Conservation (phyloP, 1,140 invertebrate genomes). For the Hormaphis cornu region DNA sequence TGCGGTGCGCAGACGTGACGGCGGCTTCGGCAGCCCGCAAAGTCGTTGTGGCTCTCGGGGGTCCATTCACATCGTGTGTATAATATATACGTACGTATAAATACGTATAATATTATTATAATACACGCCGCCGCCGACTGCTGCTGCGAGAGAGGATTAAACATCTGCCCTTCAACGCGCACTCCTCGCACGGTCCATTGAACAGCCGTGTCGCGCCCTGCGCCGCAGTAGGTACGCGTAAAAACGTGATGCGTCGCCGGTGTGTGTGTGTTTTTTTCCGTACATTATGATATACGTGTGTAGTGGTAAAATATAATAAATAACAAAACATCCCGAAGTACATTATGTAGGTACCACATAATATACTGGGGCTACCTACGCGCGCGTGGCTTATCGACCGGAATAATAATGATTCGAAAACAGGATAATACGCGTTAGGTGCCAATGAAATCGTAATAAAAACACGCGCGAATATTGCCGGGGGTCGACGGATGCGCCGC, state of each 20-base stretch:
- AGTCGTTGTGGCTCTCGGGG: constrained; percentile 4
- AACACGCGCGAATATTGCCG: not conserved
- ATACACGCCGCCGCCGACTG: not conserved
- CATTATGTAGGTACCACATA: too few species aligned
- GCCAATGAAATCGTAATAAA: constrained; percentile 2
- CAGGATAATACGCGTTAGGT: too few species aligned
- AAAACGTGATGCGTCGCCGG: too few species aligned
- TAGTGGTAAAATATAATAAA: too few species aligned
- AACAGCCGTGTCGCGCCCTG: constrained; percentile 11
- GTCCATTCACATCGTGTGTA: constrained; percentile 16
- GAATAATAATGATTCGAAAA: constrained; percentile 21
- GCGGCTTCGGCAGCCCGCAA: constrained; percentile 7
- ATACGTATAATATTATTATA: not conserved
- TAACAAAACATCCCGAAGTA: too few species aligned
- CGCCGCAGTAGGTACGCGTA: too few species aligned
- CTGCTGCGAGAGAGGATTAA: constrained; percentile 26
- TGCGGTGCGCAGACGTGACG: not conserved
- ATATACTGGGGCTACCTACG: too few species aligned
- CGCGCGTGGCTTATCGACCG: not conserved
- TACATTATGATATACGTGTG: too few species aligned
- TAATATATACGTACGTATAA: not conserved
- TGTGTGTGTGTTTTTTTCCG: too few species aligned
- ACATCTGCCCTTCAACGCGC: constrained; percentile 28
- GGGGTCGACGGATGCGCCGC: too few species aligned
- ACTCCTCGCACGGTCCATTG: not conserved